phyloP scores from a whole-genome alignment of 2,797 vertebrate genomes.

The Sebastes aleutianus region DNA sequence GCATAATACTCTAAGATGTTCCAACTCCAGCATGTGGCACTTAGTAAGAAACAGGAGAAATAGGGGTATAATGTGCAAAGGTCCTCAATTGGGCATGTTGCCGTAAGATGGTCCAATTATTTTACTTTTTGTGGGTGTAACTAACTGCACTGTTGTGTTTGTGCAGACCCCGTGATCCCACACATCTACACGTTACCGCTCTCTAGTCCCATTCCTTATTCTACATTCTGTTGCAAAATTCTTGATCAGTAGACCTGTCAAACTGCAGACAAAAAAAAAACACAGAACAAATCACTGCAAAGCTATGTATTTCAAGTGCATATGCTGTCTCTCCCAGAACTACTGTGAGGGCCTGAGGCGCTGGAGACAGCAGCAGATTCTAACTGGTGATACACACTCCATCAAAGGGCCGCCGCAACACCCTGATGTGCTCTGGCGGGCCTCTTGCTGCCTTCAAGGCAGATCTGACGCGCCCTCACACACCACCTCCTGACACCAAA shows the following conservation, averaged over 20 bases:
- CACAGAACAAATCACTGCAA: slow-evolving; percentile 36
- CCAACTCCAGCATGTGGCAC: background rate
- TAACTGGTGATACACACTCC: slow-evolving; percentile 60
- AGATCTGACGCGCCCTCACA: slow-evolving; percentile 48
- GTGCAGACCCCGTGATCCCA: background rate
- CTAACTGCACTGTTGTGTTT: background rate
- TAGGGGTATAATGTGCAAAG: background rate
- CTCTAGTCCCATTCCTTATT: slow-evolving; percentile 11
- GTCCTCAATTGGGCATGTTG: background rate
- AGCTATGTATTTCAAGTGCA: slow-evolving; percentile 41
- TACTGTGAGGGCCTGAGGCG: slow-evolving; percentile 56
- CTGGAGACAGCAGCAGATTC: slow-evolving; percentile 67
- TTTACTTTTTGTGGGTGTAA: background rate
- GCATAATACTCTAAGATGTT: background rate
- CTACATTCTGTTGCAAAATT: slow-evolving; percentile 45
- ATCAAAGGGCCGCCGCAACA: slow-evolving; percentile 60
- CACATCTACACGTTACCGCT: background rate
- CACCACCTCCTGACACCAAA: slow-evolving; percentile 51
- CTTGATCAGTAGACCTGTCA: slow-evolving; percentile 53
- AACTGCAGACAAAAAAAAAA: slow-evolving; percentile 30
- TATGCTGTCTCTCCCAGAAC: slow-evolving; percentile 33
- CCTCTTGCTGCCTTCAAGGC: slow-evolving; percentile 43
- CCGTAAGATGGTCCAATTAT: background rate
- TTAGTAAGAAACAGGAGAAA: background rate
- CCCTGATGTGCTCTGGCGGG: slow-evolving; percentile 57